phyloP scores from a whole-genome alignment of 2,888 invertebrate genomes.

The Cheiracanthium punctorium region DNA sequence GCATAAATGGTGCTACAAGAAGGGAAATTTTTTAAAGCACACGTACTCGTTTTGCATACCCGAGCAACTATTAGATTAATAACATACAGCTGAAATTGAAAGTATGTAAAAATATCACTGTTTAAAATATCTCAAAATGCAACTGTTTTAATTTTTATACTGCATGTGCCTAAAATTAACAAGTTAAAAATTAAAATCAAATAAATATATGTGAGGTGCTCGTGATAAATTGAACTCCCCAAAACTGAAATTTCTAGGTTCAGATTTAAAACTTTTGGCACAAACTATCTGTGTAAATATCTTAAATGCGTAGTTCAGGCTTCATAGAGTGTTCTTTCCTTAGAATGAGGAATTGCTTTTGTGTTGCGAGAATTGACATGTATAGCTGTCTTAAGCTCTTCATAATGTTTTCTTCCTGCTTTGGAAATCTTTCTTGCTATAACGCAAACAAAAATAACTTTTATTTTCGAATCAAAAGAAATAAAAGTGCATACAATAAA shows the following conservation, averaged over 20 bases:
- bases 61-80: too few relatives aligned
- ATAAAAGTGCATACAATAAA: too few relatives aligned
- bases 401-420: constrained; percentile 16
- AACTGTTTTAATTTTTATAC: too few relatives aligned
- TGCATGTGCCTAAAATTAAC: neutral
- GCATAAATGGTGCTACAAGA: too few relatives aligned
- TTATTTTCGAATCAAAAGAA: too few relatives aligned
- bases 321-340: neutral
- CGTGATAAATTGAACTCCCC: neutral
- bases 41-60: too few relatives aligned
- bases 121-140: too few relatives aligned
- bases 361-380: neutral
- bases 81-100: too few relatives aligned
- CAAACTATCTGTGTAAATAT: constrained; percentile 1
- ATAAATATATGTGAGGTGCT: neutral
- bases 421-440: too few relatives aligned
- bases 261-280: neutral
- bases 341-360: neutral
- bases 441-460: too few relatives aligned
- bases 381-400: constrained; percentile 10
- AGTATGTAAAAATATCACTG: too few relatives aligned
- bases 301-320: neutral
- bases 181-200: neutral
- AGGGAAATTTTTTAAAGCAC: too few relatives aligned
- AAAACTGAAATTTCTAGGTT: neutral